Conservation (phyloP, 2,797 vertebrate species). For the Crenichthys baileyi region DNA sequence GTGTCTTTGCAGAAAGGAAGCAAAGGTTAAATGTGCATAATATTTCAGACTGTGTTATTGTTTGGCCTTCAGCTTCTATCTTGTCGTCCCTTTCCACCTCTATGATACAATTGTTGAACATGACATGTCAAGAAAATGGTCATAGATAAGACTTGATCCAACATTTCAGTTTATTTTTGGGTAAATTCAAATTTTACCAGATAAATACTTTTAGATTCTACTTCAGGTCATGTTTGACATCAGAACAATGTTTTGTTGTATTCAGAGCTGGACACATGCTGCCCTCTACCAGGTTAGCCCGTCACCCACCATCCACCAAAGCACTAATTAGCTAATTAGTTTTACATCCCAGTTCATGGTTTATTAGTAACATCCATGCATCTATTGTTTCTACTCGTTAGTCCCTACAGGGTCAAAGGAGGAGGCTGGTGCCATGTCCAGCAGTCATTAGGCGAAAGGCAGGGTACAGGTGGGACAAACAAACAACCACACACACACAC, state of each 20-base stretch:
- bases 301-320: too few relatives aligned
- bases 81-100: constrained; percentile 34
- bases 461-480: too few relatives aligned
- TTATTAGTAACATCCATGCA: too few relatives aligned
- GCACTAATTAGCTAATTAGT: too few relatives aligned
- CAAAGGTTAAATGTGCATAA: constrained; percentile 56
- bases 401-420: too few relatives aligned
- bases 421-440: too few relatives aligned
- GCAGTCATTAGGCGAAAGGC: too few relatives aligned
- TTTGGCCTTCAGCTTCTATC: constrained; percentile 52
- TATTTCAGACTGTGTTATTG: constrained; percentile 64
- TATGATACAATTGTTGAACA: constrained; percentile 72
- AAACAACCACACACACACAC: too few relatives aligned
- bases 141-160: constrained; percentile 47
- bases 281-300: too few relatives aligned
- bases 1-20: constrained; percentile 50
- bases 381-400: too few relatives aligned
- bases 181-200: not conserved
- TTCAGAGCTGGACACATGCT: not conserved
- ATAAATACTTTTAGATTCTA: not conserved
- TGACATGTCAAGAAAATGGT: constrained; percentile 55
- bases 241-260: not conserved
- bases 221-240: not conserved
- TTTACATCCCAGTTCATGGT: too few relatives aligned
- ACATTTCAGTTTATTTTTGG: constrained; percentile 21